phyloP scores from a whole-genome alignment of 2,888 invertebrate species.

The Schizaphis graminum region DNA sequence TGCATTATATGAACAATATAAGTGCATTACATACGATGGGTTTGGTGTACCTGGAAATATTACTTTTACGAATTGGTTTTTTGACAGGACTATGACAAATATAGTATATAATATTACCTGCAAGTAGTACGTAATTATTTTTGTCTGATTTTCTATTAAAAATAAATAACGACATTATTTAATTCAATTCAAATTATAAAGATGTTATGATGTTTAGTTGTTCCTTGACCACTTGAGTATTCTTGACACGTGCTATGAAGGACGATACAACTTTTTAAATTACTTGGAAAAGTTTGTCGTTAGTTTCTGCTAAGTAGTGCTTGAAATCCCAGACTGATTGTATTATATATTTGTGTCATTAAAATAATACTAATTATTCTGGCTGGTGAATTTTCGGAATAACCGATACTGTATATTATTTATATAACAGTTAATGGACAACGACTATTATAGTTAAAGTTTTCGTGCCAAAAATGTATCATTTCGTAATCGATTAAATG shows the following conservation, averaged over 20 bases:
- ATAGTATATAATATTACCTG: background rate
- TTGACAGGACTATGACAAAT: background rate
- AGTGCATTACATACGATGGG: background rate
- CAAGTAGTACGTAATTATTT: background rate
- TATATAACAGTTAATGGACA: background rate
- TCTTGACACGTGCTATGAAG: background rate
- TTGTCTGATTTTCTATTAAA: background rate
- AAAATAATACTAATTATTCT: background rate
- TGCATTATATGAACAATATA: background rate
- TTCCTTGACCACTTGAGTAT: background rate
- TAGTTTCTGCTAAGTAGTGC: background rate
- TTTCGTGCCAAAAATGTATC: background rate
- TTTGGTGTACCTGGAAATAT: background rate
- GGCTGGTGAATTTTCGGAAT: background rate
- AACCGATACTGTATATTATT: background rate
- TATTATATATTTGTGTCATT: background rate
- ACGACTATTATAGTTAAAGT: background rate
- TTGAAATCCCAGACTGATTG: background rate
- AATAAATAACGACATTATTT: background rate
- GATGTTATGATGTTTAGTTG: background rate
- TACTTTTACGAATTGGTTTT: background rate
- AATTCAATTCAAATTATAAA: background rate
- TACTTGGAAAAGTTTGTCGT: background rate
- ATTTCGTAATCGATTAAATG: background rate
- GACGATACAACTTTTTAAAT: background rate